These are phyloP conservation scores for Pseudachorutes palmiensis DNA, from an alignment of 1,140 invertebrate species.

Conservation along the genomic window DNA sequence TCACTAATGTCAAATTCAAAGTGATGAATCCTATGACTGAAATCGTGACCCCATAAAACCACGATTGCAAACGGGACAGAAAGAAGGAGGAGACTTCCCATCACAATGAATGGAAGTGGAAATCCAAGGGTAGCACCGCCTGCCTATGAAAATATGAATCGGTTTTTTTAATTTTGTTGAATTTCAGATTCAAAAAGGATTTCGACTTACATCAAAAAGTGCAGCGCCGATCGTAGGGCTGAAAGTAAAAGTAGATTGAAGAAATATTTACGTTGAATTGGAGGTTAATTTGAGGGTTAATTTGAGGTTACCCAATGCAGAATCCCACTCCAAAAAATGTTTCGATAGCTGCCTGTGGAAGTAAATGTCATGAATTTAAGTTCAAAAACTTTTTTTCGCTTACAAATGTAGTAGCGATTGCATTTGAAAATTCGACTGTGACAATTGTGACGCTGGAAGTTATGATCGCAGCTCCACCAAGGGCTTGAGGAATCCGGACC, in stretches of 20 bases:
- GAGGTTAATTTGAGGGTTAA: neutral
- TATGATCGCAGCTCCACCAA: constrained; percentile 63
- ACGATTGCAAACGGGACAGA: constrained; percentile 46
- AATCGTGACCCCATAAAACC: constrained; percentile 11
- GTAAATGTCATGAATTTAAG: no score
- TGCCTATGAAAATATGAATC: constrained; percentile 35
- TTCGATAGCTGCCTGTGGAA: constrained; percentile 52
- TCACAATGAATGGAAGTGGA: constrained; percentile 52
- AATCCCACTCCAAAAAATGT: constrained; percentile 55
- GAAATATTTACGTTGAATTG: neutral
- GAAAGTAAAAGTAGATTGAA: neutral
- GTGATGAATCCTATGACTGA: neutral
- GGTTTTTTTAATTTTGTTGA: no score
- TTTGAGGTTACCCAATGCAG: constrained; percentile 41
- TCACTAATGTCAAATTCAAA: neutral
- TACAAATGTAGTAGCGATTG: constrained; percentile 84
- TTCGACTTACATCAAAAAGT: constrained; percentile 45
- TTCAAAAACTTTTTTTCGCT: no score
- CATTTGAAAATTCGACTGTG: constrained; percentile 81
- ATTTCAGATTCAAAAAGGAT: no score
- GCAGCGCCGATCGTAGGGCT: constrained; percentile 51
- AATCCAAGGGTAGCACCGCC: constrained; percentile 47
- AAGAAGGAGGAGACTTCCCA: constrained; percentile 48
- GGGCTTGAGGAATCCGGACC: constrained; percentile 77
- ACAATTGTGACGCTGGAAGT: constrained; percentile 89